Conservation (phyloP, 2,797 vertebrate genomes). For the Gorsachius magnificus region DNA sequence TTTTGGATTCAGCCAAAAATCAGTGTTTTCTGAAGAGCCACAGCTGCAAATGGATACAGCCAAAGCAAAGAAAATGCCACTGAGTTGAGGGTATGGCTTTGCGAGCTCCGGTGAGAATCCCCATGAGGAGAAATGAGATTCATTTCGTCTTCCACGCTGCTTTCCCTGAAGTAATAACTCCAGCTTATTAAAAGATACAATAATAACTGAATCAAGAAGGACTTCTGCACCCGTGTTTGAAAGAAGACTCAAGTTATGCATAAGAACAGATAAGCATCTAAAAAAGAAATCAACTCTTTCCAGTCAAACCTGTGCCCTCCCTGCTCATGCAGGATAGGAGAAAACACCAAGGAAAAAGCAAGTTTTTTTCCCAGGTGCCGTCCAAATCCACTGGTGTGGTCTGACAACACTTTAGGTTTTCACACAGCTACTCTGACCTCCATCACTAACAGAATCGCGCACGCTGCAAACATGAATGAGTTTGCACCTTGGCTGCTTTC, state of each 20-base stretch:
- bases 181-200: neutral
- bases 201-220: neutral
- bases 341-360: neutral
- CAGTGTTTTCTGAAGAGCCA: neutral
- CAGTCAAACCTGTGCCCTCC: neutral
- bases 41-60: neutral
- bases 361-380: neutral
- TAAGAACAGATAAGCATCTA: neutral
- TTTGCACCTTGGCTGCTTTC: neutral
- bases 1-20: neutral
- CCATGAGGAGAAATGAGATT: neutral
- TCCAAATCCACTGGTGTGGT: neutral
- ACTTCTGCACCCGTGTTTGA: neutral
- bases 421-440: neutral
- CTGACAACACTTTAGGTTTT: neutral
- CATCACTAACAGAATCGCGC: neutral
- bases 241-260: neutral
- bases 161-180: neutral
- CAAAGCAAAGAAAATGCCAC: neutral
- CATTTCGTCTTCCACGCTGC: neutral
- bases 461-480: accelerated
- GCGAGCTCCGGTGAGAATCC: neutral
- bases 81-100: neutral
- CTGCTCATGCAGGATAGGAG: neutral
- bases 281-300: neutral